Evolutionary conservation across 2,113 vertebrate species (phyloP), one percentile per base, ranked within the genome.

Genomic region (Brachionichthys hirsutus): DNA sequence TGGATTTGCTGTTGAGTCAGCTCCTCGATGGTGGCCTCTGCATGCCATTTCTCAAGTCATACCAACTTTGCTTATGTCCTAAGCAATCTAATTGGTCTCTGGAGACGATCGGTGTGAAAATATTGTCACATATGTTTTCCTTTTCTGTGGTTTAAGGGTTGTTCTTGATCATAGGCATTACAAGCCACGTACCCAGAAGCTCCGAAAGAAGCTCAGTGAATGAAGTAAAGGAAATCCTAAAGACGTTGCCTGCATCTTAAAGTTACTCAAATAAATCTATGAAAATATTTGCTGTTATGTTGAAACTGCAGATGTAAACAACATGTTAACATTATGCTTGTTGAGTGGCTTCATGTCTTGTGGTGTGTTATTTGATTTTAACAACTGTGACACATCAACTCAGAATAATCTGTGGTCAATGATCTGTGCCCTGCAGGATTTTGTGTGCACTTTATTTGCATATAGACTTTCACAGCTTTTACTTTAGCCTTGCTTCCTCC

Each of bases 401-500:
- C 6, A 20, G 43, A 36, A 19, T 15, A 20, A 20, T 30, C 2
- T 12, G 43, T 58, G 15, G 5, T 43, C 2, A 14, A 12, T 6
- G 12, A 12, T 30, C 2, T 0, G 14, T 40, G 15, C n/a, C 43
- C 13, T 52, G 22, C 0, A 2, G n/a, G 10, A 51, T 18, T 6
- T 74, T 77, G 42, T 61, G 64, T 67, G 45, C 30, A 52, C 62
- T 59, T 73, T 43, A 72, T 86, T 74, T 83, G 22, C 43, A 78
- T 80, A 20, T 47, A 61, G 55, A 56, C 66, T 82, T 79, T 51
- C 15, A 16, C 35, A 17, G 59, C 63, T 67, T 51, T 66, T 3
- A 60, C 51, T 58, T 64, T 56, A 64, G 49, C 59, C 55, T 13
- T 59, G 38, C 35, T 9, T 62, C 38, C 55, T 17, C n/a, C 20